Conservation (phyloP, 2,888 invertebrate genomes). For the Drosophila formosana region DNA sequence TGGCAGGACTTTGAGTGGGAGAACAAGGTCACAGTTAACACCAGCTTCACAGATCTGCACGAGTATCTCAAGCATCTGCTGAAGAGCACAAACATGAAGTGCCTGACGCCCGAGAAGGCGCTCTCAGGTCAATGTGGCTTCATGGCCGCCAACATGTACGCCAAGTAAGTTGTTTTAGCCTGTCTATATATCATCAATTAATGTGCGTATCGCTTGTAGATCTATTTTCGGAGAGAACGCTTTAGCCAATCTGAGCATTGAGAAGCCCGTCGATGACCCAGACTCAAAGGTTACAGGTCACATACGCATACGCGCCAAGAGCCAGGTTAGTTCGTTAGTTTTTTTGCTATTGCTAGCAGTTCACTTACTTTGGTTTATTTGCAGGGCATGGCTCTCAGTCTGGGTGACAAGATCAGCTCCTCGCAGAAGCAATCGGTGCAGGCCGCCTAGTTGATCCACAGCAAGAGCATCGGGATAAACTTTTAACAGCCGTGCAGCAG, state of each 20-base stretch:
- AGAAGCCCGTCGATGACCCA: constrained; percentile 95
- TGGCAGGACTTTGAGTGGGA: constrained; percentile 99
- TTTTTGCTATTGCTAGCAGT: neutral
- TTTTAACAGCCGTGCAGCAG: constrained; percentile 1
- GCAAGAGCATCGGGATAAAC: constrained; percentile 3
- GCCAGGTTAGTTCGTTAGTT: constrained; percentile 89
- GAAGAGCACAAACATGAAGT: constrained; percentile 99
- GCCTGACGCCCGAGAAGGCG: constrained; percentile 98
- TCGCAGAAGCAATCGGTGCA: constrained; percentile 90
- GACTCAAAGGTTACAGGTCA: constrained; percentile 97
- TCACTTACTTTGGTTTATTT: neutral
- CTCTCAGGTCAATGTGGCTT: constrained; percentile 99
- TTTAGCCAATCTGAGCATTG: constrained; percentile 98
- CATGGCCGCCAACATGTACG: constrained; percentile 99
- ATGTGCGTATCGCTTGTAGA: constrained; percentile 81
- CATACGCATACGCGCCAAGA: constrained; percentile 98
- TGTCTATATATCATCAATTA: too few species aligned
- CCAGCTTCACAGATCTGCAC: constrained; percentile 95
- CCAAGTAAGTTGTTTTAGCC: constrained; percentile 85
- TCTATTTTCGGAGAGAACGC: constrained; percentile 99
- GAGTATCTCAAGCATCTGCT: constrained; percentile 97
- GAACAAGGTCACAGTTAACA: constrained; percentile 98
- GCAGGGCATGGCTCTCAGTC: constrained; percentile 98
- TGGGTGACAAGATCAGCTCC: constrained; percentile 99
- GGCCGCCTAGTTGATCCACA: constrained; percentile 75